A percentile compares a stretch with the other conserved stretches of the same genome.
These are phyloP conservation scores for Circaetus gallicus DNA, from an alignment of 2,113 vertebrate genomes.

Conservation along the genomic window DNA sequence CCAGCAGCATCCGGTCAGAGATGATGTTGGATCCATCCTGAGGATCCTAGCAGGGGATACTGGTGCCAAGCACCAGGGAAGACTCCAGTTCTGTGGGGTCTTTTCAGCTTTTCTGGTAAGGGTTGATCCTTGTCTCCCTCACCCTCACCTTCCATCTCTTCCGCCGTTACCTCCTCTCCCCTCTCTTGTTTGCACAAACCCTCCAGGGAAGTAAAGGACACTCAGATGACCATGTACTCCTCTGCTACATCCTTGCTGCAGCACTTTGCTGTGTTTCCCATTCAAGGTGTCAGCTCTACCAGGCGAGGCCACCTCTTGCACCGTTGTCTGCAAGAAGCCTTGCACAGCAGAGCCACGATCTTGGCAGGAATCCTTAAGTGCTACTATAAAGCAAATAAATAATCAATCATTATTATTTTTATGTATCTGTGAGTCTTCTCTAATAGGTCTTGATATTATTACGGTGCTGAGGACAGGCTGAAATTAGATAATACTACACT, in stretches of 20 bases:
- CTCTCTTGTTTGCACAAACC: background rate
- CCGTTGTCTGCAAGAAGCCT: background rate
- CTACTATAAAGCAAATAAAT: background rate
- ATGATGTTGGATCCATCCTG: background rate
- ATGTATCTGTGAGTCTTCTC: background rate
- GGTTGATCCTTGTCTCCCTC: background rate
- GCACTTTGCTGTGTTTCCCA: background rate
- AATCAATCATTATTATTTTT: background rate
- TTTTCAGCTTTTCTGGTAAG: background rate
- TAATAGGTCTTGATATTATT: constrained; percentile 26
- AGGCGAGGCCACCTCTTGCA: background rate
- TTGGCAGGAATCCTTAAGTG: background rate
- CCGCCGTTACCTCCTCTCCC: background rate
- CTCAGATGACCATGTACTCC: background rate
- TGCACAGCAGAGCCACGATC: background rate
- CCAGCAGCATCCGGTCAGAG: background rate
- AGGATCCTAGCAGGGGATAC: background rate
- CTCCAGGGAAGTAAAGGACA: background rate
- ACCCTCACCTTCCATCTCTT: background rate
- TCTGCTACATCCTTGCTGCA: background rate
- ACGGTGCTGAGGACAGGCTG: background rate
- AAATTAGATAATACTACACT: constrained; percentile 24
- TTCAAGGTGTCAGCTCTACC: background rate
- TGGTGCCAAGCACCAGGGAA: background rate
- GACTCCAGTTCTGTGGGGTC: background rate